Evolutionary conservation across 2,113 vertebrate species (phyloP).

Genomic region (Cisticola juncidis): DNA sequence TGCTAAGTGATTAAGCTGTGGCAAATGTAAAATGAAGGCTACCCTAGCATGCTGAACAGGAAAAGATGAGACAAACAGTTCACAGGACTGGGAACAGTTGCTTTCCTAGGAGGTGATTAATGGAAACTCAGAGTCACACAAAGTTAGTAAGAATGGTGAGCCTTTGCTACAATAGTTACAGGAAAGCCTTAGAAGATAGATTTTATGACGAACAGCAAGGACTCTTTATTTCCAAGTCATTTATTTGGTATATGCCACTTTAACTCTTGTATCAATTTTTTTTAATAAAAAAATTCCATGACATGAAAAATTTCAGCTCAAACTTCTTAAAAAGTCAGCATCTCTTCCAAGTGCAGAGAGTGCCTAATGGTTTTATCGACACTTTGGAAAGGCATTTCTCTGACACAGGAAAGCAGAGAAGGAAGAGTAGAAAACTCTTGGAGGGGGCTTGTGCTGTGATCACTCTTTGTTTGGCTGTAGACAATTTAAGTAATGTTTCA

Average conservation of each 20-base stretch:
- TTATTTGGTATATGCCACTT: neutral
- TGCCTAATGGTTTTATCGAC: neutral
- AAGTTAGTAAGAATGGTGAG: neutral
- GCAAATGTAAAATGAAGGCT: neutral
- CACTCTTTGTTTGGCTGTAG: neutral
- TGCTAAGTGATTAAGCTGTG: neutral
- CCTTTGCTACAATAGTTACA: neutral
- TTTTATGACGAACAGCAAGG: neutral
- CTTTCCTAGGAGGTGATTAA: conserved; percentile 9
- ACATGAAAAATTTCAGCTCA: neutral
- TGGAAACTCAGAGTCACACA: neutral
- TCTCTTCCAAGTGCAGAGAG: neutral
- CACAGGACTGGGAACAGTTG: neutral
- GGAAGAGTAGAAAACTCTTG: neutral
- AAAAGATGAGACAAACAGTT: neutral
- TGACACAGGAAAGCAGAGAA: neutral
- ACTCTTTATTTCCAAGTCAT: neutral
- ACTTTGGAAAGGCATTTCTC: neutral
- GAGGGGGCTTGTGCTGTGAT: neutral
- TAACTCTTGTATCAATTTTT: neutral
- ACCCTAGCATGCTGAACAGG: neutral
- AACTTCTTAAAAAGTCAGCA: neutral
- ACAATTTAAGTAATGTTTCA: neutral
- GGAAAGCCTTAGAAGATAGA: neutral
- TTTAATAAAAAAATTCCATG: neutral